Base-by-base conservation (phyloP, 2,113 vertebrate genomes). In the Calidris pugnax region DNA sequence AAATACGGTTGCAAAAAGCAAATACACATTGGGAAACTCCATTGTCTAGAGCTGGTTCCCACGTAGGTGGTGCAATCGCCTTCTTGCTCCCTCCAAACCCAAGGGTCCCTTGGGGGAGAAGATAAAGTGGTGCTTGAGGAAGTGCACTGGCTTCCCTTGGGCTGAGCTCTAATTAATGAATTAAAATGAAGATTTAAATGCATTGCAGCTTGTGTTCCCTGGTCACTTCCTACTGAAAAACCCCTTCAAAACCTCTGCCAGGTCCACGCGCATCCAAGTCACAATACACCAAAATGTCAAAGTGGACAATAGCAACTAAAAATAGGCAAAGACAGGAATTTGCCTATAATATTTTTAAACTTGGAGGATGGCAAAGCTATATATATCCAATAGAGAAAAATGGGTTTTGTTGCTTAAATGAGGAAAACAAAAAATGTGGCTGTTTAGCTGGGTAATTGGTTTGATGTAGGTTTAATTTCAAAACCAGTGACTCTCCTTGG, bases 231-330 rank as follows among this genome's bases (percentile, higher is more conserved):
- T 88, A 76, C 69, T 12, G 37, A 94, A 77, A 73, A 85, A 5
- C 13, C 30, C 47, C 64, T 73, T 62, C 62, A 78, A 90, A 96
- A 56, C 64, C 67, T 57, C 87, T 85, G 79, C 84, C 83, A 67
- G 80, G 21, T 27, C 85, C 88, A 53, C 3, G 15, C 3, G 7
- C 35, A 77, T 94, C 89, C 90, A 35, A 74, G 60, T 89, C 80
- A 9, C 24, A 4, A 10, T 30, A 39, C 82, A 85, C 85, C 77
- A 76, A 94, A 94, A 91, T 17, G 41, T 90, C 95, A 75, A 53
- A 72, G 76, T 21, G 68, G 95, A 98, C 98, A 98, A 98, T 98
- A 64, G 97, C 45, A 55, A 60, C 98, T 98, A 98, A 98, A 98
- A 98, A 98, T 98, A 98, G 76, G 94, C 84, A 22, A 72, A 87